Conservation (phyloP, 1,140 invertebrate genomes). For the Drosophila pandora region DNA sequence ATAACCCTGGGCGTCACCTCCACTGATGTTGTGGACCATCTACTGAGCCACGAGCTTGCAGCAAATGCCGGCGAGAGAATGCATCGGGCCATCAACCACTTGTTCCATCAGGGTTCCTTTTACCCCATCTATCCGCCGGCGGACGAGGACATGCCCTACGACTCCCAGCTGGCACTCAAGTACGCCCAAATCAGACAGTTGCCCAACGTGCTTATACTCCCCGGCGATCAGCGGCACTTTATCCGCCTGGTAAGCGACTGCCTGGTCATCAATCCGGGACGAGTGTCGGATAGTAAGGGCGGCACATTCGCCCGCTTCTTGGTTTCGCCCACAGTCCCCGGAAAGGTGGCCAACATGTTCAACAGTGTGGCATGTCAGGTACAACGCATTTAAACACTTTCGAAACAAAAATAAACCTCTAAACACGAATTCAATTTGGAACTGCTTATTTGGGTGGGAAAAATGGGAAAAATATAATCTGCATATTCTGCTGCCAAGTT, state of each 20-base stretch:
- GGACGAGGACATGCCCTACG: slow-evolving; percentile 87
- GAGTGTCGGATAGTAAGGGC: slow-evolving; percentile 88
- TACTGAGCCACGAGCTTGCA: slow-evolving; percentile 91
- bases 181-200: slow-evolving; percentile 87
- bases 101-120: slow-evolving; percentile 91
- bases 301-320: slow-evolving; percentile 86
- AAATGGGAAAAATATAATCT: too few relatives aligned
- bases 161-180: slow-evolving; percentile 88
- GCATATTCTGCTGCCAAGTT: background rate
- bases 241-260: slow-evolving; percentile 87
- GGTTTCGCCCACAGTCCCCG: slow-evolving; percentile 61
- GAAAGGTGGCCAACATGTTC: slow-evolving; percentile 61
- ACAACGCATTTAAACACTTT: slow-evolving; percentile 50
- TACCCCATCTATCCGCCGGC: slow-evolving; percentile 92
- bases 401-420: slow-evolving; percentile 12
- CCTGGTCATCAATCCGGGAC: slow-evolving; percentile 93
- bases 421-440: background rate
- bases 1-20: slow-evolving; percentile 91
- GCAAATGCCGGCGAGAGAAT: slow-evolving; percentile 87
- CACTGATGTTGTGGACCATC: slow-evolving; percentile 91
- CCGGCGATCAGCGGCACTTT: slow-evolving; percentile 93
- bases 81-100: slow-evolving; percentile 88
- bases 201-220: slow-evolving; percentile 93
- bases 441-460: background rate
- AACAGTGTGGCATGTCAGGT: slow-evolving; percentile 76